Evolutionary conservation across 2,797 vertebrate species (phyloP).

Genomic region (Brachyrhaphis roseni): DNA sequence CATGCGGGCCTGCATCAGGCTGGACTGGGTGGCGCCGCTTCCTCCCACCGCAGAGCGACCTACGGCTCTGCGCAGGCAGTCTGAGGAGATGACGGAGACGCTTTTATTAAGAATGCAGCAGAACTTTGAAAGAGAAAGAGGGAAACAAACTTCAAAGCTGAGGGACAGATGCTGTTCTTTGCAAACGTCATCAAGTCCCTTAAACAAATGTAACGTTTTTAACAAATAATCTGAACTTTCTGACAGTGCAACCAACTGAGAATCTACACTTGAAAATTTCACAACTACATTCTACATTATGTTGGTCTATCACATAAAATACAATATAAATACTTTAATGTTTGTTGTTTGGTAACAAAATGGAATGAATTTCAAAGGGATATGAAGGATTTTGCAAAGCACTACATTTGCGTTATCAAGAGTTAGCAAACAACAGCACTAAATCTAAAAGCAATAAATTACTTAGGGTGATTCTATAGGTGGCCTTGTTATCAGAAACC

Average conservation of each 20-base stretch:
- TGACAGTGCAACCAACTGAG: neutral
- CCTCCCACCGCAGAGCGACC: conserved; percentile 65
- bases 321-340: neutral
- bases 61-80: conserved; percentile 67
- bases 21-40: conserved; percentile 55
- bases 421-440: neutral
- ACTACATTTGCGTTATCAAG: neutral
- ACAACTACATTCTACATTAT: neutral
- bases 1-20: conserved; percentile 82
- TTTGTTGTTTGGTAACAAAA: neutral
- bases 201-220: neutral
- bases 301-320: neutral
- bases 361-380: neutral
- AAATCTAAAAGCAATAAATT: neutral
- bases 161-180: neutral
- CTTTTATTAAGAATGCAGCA: neutral
- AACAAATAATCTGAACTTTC: neutral
- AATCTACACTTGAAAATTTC: neutral
- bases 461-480: neutral
- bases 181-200: neutral
- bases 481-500: neutral
- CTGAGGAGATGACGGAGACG: conserved; percentile 45
- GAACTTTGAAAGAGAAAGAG: neutral
- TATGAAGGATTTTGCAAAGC: neutral
- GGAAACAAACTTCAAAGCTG: neutral